Evolutionary conservation across 2,888 invertebrate species (phyloP), one percentile per base, ranked within the genome.

Genomic region (Trichogramma evanescens): DNA sequence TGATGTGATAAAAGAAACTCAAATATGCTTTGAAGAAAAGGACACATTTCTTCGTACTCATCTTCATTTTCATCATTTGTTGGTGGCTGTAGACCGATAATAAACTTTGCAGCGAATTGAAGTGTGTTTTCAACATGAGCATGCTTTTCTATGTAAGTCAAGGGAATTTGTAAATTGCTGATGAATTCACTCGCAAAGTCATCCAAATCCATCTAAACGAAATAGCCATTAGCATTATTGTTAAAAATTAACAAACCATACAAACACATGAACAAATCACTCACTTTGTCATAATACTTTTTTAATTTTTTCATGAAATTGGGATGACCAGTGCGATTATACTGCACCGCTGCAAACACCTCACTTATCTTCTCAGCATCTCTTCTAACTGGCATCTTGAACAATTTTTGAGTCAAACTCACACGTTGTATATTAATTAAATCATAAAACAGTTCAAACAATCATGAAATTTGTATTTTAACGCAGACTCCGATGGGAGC

Each of bases 61-160:
- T 73, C 73, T 48, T 84, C 83, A 49, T 81, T 80, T n/a, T 67
- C 66, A 52, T 66, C 63, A 2, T 65, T 64, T 56, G 48, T 59
- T 13, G 52, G 59, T 0, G 66, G 55, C 66, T 83, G 82, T 39
- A 87, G 80, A 0, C 84, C 82, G 1, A 84, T 82, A 52, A 86
- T 83, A 76, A 89, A 91, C 64, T 85, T 86, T 0, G 89, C 85
- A 39, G 87, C 84, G 79, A 89, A 91, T 63, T 86, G 81, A 1
- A 91, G 78, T 0, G 85, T 84, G 45, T 86, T 80, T 68, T 89
- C 86, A 0, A 89, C 86, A 69, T 83, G 83, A 6, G 85, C 83
- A 71, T 88, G 86, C 9, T 84, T 82, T 66, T 89, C 88, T 8
- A 84, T 86, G 55, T 84, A 82, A 1, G 85, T 81, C 70, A 91